Conservation (phyloP, 2,113 vertebrate genomes). For the Apteryx mantelli region DNA sequence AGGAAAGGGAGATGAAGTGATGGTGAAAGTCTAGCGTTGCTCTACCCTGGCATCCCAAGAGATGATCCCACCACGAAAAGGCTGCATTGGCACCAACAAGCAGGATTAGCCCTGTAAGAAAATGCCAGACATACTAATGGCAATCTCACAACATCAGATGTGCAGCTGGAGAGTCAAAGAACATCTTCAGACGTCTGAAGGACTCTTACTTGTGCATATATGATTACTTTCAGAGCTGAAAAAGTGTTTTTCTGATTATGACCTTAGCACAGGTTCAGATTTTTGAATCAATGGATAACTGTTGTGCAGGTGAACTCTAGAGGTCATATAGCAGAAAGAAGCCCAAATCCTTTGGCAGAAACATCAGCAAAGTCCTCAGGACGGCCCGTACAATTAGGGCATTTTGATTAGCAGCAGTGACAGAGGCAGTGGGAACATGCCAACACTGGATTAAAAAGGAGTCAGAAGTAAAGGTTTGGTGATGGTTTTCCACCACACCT, state of each 20-base stretch:
- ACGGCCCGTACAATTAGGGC: background rate
- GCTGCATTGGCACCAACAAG: background rate
- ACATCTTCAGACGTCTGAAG: background rate
- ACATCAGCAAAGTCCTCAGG: background rate
- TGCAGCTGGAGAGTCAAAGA: background rate
- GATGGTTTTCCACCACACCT: background rate
- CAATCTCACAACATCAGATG: fast-evolving
- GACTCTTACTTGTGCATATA: background rate
- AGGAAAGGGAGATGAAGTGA: background rate
- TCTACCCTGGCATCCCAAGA: background rate
- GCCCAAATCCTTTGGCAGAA: background rate
- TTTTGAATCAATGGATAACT: background rate
- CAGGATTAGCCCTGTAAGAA: background rate
- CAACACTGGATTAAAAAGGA: background rate
- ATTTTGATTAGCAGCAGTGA: background rate
- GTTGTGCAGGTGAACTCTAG: background rate
- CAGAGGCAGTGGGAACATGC: background rate
- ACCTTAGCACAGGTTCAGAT: background rate
- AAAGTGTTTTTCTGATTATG: background rate
- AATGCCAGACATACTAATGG: background rate
- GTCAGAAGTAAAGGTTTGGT: background rate
- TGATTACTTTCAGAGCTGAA: background rate
- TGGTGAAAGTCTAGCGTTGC: background rate
- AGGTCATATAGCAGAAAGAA: background rate
- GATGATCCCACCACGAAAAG: background rate